These are phyloP conservation scores for Notiomystis cincta DNA, from an alignment of 2,113 vertebrate genomes.

Conservation along the genomic window DNA sequence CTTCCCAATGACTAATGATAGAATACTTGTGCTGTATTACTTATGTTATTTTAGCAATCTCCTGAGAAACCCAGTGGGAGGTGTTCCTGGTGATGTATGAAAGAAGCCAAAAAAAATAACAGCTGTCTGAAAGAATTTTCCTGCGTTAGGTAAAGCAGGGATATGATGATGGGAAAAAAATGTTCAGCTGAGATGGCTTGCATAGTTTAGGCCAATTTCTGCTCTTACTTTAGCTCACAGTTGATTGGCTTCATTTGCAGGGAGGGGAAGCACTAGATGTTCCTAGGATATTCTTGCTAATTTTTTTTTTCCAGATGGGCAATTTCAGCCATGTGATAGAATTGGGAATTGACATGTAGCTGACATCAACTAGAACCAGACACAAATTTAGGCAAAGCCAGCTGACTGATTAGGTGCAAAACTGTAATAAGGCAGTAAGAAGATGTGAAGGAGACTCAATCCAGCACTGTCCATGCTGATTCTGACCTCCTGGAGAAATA, in stretches of 20 bases:
- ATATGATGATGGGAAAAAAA: background rate
- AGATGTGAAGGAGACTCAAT: background rate
- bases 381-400: background rate
- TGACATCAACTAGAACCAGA: background rate
- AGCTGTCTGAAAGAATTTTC: conserved; percentile 25
- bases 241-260: background rate
- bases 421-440: background rate
- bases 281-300: background rate
- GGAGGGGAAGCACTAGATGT: background rate
- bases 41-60: conserved; percentile 1
- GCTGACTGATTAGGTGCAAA: background rate
- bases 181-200: background rate
- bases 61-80: conserved; percentile 10
- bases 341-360: background rate
- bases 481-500: background rate
- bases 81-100: background rate
- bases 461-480: background rate
- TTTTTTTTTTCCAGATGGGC: background rate
- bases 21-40: conserved; percentile 2
- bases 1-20: background rate
- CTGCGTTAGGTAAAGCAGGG: background rate
- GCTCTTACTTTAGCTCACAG: conserved; percentile 6
- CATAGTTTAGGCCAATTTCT: conserved; percentile 10
- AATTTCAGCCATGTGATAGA: background rate
- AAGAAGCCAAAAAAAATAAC: conserved; percentile 6